Conservation (phyloP, 2,113 vertebrate genomes). For the Pedionomus torquatus region DNA sequence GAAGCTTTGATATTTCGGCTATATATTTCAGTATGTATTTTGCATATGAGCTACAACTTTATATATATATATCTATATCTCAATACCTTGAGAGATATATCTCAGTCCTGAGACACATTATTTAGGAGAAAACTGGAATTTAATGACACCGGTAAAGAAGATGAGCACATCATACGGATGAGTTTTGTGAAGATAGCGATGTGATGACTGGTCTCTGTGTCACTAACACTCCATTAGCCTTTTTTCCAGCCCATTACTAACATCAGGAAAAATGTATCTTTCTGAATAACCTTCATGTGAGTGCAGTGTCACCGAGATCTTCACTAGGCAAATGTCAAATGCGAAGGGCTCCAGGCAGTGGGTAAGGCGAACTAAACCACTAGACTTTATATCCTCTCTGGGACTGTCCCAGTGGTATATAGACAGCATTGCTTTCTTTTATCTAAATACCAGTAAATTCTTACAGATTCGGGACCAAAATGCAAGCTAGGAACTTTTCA, state of each 20-base stretch:
- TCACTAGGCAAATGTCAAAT: neutral
- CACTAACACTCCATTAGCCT: neutral
- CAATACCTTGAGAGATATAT: neutral
- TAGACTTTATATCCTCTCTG: neutral
- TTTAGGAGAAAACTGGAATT: neutral
- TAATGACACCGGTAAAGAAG: neutral
- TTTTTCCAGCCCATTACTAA: constrained; percentile 24
- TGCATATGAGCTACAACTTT: neutral
- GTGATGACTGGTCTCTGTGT: neutral
- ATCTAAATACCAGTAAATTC: neutral
- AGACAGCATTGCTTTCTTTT: neutral
- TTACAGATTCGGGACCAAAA: neutral
- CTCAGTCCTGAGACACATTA: neutral
- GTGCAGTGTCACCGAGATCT: neutral
- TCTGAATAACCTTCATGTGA: neutral
- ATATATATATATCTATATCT: neutral
- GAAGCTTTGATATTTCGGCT: neutral
- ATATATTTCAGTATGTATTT: neutral
- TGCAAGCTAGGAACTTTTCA: neutral
- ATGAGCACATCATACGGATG: neutral
- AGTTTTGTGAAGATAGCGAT: neutral
- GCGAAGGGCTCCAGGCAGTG: neutral
- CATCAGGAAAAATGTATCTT: constrained; percentile 10
- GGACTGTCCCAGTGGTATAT: neutral
- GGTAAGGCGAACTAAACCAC: neutral